phyloP scores from a whole-genome alignment of 2,888 invertebrate genomes.

The Cerastis leucographa region DNA sequence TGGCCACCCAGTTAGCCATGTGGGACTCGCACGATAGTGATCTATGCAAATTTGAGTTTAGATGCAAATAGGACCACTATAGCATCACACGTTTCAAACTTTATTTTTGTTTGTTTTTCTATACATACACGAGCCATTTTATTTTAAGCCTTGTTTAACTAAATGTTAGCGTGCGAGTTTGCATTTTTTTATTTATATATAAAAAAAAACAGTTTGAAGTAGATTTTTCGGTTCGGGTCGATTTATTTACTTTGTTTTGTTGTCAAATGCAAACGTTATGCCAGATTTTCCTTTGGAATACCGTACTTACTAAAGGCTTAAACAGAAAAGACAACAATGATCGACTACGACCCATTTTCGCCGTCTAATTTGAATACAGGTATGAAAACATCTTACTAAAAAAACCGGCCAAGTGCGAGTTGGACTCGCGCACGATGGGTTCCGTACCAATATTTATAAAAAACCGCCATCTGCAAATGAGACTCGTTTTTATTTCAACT shows the following conservation, averaged over 20 bases:
- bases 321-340: neutral
- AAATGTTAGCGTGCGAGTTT: neutral
- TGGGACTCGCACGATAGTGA: conserved; percentile 64
- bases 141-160: conserved; percentile 18
- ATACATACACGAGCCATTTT: neutral
- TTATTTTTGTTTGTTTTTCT: conserved; percentile 50
- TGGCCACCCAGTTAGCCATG: conserved; percentile 48
- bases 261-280: neutral
- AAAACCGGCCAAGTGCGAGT: too few species aligned
- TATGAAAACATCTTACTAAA: neutral
- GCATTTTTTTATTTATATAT: neutral
- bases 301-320: neutral
- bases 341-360: neutral
- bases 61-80: conserved; percentile 61
- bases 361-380: neutral
- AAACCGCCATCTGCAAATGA: too few species aligned
- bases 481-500: too few species aligned
- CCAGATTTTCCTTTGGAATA: neutral
- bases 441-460: too few species aligned
- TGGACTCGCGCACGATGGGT: too few species aligned
- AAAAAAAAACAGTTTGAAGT: neutral
- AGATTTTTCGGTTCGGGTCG: neutral
- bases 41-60: conserved; percentile 68
- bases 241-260: neutral
- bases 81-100: conserved; percentile 46